Conservation (phyloP, 2,113 vertebrate genomes). For the Eidolon helvum region DNA sequence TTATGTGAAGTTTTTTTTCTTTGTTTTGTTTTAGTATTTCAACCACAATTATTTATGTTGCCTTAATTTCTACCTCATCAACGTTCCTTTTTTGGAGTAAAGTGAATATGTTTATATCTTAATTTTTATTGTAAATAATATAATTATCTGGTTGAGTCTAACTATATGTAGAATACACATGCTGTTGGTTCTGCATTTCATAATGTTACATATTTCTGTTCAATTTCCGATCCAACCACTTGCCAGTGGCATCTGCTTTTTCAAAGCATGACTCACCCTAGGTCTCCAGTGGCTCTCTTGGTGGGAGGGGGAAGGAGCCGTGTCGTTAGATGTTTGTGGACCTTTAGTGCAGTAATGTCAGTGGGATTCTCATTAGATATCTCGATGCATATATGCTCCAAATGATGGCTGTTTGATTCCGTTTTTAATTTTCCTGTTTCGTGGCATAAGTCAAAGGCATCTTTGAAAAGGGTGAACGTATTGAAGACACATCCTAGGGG, state of each 20-base stretch:
- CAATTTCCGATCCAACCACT: not conserved
- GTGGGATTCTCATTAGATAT: not conserved
- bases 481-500: not conserved
- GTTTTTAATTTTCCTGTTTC: not conserved
- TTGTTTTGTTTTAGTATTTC: not conserved
- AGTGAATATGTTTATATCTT: not conserved
- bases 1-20: not conserved
- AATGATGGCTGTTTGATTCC: not conserved
- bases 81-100: not conserved
- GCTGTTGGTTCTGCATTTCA: not conserved
- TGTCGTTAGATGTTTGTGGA: not conserved
- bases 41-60: not conserved
- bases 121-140: not conserved
- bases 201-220: fast-evolving
- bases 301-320: not conserved
- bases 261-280: not conserved
- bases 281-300: not conserved
- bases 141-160: not conserved
- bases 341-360: not conserved
- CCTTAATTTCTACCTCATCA: not conserved
- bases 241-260: not conserved
- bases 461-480: not conserved
- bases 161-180: not conserved
- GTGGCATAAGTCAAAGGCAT: not conserved
- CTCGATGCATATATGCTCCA: not conserved